These are phyloP conservation scores for Stenichneumon culpator DNA, from an alignment of 2,888 invertebrate species.

Conservation along the genomic window DNA sequence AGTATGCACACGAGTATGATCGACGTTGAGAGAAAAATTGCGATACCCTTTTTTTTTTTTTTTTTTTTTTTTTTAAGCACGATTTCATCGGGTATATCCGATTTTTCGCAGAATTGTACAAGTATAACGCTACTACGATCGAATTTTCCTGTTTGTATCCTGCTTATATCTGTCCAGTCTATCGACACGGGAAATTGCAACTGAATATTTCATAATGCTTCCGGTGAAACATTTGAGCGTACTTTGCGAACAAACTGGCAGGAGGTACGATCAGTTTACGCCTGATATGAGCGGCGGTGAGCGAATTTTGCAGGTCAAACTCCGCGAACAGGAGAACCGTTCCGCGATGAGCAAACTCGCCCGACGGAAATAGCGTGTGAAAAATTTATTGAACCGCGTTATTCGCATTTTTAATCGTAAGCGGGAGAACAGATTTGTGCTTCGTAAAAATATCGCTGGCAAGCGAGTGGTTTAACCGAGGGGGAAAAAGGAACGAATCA, in stretches of 20 bases:
- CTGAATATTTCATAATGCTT: slow-evolving; percentile 19
- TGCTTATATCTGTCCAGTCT: slow-evolving; percentile 12
- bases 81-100: background rate
- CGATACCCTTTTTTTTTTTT: background rate
- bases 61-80: background rate
- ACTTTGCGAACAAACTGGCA: background rate
- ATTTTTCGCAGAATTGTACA: background rate
- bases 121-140: too few species aligned
- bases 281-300: background rate
- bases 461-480: background rate
- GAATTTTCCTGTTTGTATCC: background rate
- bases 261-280: background rate
- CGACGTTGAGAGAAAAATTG: background rate
- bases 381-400: background rate
- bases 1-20: background rate
- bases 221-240: background rate
- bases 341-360: background rate
- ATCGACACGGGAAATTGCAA: slow-evolving; percentile 6
- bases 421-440: background rate
- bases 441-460: background rate
- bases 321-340: background rate
- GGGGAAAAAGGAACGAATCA: background rate
- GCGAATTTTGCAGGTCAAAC: background rate
- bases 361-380: background rate
- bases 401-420: background rate